Evolutionary conservation across 2,797 vertebrate species (phyloP).

Genomic region (Cynodonichthys magdalenae): DNA sequence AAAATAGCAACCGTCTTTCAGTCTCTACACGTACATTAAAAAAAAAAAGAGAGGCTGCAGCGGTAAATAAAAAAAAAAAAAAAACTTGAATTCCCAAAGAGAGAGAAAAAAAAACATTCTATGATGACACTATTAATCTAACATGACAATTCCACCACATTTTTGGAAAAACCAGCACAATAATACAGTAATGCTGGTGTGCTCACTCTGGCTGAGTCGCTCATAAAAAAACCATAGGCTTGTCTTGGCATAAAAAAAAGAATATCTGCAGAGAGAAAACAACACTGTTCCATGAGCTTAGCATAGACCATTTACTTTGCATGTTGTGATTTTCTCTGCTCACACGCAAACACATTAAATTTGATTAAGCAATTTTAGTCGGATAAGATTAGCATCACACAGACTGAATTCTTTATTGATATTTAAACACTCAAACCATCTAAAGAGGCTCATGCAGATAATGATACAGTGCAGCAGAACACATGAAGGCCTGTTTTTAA

Average conservation of each 20-base stretch:
- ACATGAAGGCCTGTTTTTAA: slow-evolving; percentile 28
- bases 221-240: slow-evolving; percentile 25
- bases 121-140: slow-evolving; percentile 59
- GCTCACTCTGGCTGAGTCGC: slow-evolving; percentile 9
- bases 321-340: slow-evolving; percentile 22
- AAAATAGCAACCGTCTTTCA: slow-evolving; percentile 36
- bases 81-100: slow-evolving; percentile 47
- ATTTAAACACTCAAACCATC: slow-evolving; percentile 34
- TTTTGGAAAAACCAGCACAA: slow-evolving; percentile 40
- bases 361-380: slow-evolving; percentile 31
- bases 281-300: neutral
- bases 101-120: slow-evolving; percentile 42
- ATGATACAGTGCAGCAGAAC: slow-evolving; percentile 12
- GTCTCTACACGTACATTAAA: slow-evolving; percentile 35
- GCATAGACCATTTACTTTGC: slow-evolving; percentile 1
- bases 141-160: slow-evolving; percentile 43
- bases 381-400: slow-evolving; percentile 34
- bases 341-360: slow-evolving; percentile 29
- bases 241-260: neutral
- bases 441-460: slow-evolving; percentile 36
- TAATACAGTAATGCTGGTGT: slow-evolving; percentile 35
- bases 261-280: slow-evolving; percentile 5
- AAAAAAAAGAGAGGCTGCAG: slow-evolving; percentile 34
- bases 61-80: slow-evolving; percentile 2
- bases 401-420: slow-evolving; percentile 20